These are phyloP conservation scores for Metaphire vulgaris DNA, from an alignment of 1,140 invertebrate genomes.

Conservation along the genomic window DNA sequence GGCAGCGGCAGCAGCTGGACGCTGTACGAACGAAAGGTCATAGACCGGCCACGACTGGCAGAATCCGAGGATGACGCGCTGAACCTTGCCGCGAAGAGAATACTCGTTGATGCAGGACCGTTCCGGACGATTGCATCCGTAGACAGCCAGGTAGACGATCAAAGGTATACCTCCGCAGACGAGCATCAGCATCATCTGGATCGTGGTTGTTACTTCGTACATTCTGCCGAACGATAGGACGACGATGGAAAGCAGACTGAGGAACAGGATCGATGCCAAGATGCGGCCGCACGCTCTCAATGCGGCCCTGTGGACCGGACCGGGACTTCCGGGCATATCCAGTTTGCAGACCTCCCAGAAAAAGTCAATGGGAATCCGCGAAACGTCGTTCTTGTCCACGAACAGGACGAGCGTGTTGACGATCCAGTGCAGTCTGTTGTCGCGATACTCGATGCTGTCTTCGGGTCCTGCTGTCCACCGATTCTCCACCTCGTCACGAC, in stretches of 20 bases:
- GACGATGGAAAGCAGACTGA: constrained; percentile 21
- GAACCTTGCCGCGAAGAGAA: constrained; percentile 10
- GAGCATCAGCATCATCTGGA: constrained; percentile 20
- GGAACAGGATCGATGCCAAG: constrained; percentile 9
- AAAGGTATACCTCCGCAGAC: constrained; percentile 12
- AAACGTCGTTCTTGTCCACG: constrained; percentile 21
- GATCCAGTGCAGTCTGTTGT: constrained; percentile 22
- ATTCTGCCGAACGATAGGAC: constrained; percentile 11
- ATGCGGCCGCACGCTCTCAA: constrained; percentile 1
- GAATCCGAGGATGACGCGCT: constrained; percentile 17
- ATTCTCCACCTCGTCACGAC: not conserved
- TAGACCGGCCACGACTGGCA: constrained; percentile 21
- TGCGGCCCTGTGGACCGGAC: constrained; percentile 13
- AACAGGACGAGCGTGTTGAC: constrained; percentile 21
- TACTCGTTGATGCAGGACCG: constrained; percentile 19
- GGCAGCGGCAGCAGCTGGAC: not conserved
- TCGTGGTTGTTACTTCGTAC: constrained; percentile 13
- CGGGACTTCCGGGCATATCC: constrained; percentile 23
- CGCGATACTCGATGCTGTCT: constrained; percentile 24
- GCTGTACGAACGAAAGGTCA: constrained; percentile 9
- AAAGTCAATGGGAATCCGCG: constrained; percentile 25
- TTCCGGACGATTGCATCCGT: not conserved
- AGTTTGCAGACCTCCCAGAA: constrained; percentile 22
- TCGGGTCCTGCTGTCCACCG: not conserved
- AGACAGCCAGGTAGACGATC: constrained; percentile 11